A percentile compares a stretch with the other conserved stretches of the same genome.
phyloP scores from a whole-genome alignment of 37 sponge, comb jelly and placozoan genomes.

The Hexactinellida sp. region DNA sequence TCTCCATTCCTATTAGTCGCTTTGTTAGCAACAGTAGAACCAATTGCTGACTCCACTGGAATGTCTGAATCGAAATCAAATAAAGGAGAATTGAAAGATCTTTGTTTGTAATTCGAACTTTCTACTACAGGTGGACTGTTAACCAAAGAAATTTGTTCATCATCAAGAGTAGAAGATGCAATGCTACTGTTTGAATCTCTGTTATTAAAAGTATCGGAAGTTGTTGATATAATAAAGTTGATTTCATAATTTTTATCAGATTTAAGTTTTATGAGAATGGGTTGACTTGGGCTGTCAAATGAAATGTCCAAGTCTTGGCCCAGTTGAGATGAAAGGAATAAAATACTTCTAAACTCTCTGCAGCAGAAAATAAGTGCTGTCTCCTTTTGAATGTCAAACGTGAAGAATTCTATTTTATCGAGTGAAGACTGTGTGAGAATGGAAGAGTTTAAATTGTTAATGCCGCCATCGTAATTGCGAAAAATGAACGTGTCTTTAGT shows the following conservation, averaged over 20 bases:
- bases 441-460: not conserved
- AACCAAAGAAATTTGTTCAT: not conserved
- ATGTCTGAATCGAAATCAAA: not conserved
- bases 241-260: not conserved
- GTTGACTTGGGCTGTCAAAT: not conserved
- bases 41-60: too few relatives aligned
- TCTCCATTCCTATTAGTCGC: too few relatives aligned
- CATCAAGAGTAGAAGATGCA: not conserved
- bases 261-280: conserved; percentile 4
- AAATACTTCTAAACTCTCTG: not conserved
- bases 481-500: not conserved
- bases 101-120: not conserved
- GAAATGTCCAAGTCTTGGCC: not conserved
- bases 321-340: not conserved
- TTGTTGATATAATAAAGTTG: not conserved
- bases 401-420: not conserved
- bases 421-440: not conserved
- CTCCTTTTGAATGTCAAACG: not conserved
- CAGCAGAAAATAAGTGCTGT: not conserved
- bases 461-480: not conserved
- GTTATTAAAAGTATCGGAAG: not conserved
- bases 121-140: not conserved
- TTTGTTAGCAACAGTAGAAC: too few relatives aligned
- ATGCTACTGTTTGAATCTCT: not conserved
- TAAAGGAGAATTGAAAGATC: not conserved